Evolutionary conservation across 2,113 vertebrate species (phyloP), one percentile per base, ranked within the genome.

Genomic region (Carlito syrichta): DNA sequence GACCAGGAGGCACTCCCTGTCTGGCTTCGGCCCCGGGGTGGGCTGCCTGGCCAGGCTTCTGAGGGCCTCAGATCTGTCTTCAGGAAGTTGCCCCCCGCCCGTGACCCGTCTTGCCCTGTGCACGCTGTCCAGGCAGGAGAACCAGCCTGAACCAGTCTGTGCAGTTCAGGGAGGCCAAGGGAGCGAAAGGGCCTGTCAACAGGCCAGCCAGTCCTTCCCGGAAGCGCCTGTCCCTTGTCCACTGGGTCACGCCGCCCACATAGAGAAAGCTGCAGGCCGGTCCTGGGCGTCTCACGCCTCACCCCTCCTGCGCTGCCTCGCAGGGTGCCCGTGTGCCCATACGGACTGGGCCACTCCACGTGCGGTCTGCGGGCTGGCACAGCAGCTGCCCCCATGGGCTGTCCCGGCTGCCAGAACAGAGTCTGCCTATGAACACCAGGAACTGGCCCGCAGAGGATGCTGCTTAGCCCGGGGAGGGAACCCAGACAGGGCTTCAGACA

Each of bases 111-210:
- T 56, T 2, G 4, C 62, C 5, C 20, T 38, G 63, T 40, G 69
- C 76, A 52, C 56, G 77, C 73, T 91, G 95, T 30, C 58, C 30
- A 66, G 77, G 83, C 52, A 85, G 45, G 43, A 91, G 62, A 97
- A 92, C 74, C 11, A 25, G 56, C 73, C 38, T 79, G 23, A 89
- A 76, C 97, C 69, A 66, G 94, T 97, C 48, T n/a, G 68, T 50
- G 81, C 23, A 40, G 52, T 48, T 78, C 56, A 40, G 52, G 6
- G 68, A 95, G 63, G 66, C 77, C 68, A 91, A 54, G 17, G 40
- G 27, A 89, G 63, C 32, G 5, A 63, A 87, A 79, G 62, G 82
- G 8, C 48, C 38, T 50, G 56, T 40, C 40, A 73, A 93, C 60
- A 85, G 54, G 25, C 50, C 6, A 62, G 25, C 50, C 6, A 9